These are phyloP conservation scores for Mustela lutreola DNA, from an alignment of 2,113 vertebrate species.

Conservation along the genomic window DNA sequence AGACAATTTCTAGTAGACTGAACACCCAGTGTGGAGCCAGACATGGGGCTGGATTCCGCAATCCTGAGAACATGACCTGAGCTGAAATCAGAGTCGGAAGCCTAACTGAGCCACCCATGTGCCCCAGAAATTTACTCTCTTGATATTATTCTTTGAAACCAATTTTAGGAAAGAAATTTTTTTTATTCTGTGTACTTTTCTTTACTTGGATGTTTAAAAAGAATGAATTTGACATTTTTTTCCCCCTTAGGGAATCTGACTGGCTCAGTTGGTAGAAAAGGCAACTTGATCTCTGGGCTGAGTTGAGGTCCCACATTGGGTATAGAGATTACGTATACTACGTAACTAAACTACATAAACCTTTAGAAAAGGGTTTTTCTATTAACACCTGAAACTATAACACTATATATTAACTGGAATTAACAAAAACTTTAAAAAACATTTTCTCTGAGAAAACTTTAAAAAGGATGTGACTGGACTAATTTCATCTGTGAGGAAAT, in stretches of 20 bases:
- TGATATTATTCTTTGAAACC: background rate
- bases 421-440: background rate
- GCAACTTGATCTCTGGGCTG: background rate
- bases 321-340: background rate
- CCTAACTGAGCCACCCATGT: background rate
- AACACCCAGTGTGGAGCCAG: background rate
- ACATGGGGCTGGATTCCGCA: background rate
- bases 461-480: background rate
- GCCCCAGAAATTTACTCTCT: background rate
- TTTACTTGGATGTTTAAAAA: background rate
- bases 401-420: background rate
- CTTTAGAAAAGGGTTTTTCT: background rate
- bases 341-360: background rate
- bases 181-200: background rate
- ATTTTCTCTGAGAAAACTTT: background rate
- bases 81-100: too few species aligned
- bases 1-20: background rate
- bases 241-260: too few species aligned
- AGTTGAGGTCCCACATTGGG: background rate
- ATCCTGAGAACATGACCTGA: background rate
- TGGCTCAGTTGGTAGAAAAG: background rate
- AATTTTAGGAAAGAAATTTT: background rate
- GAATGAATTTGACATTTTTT: background rate
- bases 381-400: background rate
- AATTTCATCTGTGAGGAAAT: background rate